Conservation (phyloP, 2,113 vertebrate genomes). For the Clarias batrachus region DNA sequence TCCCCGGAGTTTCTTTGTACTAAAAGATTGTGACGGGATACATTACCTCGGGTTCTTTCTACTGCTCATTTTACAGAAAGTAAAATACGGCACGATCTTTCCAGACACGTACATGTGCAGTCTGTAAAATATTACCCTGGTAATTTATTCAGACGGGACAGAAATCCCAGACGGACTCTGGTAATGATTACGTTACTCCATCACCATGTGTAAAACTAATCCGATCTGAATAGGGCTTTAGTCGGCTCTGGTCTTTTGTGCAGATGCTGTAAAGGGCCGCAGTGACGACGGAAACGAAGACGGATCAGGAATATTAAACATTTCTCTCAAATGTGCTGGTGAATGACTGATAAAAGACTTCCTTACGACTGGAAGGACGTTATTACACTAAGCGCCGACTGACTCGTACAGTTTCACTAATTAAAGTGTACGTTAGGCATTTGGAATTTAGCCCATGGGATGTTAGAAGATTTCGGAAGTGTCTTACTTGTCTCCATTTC, state of each 20-base stretch:
- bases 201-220: background rate
- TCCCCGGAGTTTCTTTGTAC: background rate
- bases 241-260: background rate
- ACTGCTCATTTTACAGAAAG: background rate
- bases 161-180: background rate
- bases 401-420: background rate
- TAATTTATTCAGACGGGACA: background rate
- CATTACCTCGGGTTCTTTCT: background rate
- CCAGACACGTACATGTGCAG: background rate
- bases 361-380: background rate
- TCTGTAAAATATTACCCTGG: background rate
- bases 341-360: background rate
- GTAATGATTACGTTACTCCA: background rate
- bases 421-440: background rate
- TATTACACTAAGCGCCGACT: background rate
- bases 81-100: background rate
- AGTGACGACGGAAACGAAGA: background rate
- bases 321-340: background rate
- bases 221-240: background rate
- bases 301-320: background rate
- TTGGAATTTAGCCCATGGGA: background rate
- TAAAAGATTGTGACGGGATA: background rate
- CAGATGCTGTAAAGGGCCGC: background rate
- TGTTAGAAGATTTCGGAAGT: background rate
- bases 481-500: slow-evolving; percentile 96